Conservation (phyloP, 2,888 invertebrate species). For the Stramonita haemastoma region DNA sequence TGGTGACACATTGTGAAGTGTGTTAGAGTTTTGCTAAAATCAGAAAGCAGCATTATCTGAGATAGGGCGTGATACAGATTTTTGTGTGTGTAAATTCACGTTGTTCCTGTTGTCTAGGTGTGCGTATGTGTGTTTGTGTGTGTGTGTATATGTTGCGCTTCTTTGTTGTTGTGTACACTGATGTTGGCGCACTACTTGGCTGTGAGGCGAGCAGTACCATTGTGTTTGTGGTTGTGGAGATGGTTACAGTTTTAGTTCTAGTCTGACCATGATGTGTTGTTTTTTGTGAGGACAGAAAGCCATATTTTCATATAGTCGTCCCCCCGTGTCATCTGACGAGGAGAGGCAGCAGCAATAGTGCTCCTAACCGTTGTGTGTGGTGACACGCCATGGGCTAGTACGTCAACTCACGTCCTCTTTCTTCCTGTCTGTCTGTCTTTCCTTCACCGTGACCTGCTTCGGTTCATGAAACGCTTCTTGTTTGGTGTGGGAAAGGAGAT, state of each 20-base stretch:
- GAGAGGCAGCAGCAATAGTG: slow-evolving; percentile 12
- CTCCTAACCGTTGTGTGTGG: background rate
- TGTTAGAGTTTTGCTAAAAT: background rate
- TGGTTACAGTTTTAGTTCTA: too few species aligned
- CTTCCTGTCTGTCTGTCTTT: background rate
- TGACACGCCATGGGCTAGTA: background rate
- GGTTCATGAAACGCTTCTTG: background rate
- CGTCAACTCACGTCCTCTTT: background rate
- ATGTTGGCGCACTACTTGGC: too few species aligned
- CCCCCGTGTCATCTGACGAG: background rate
- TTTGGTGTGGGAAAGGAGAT: background rate
- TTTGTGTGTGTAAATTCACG: background rate
- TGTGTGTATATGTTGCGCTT: too few species aligned
- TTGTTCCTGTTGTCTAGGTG: too few species aligned
- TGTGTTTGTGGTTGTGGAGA: too few species aligned
- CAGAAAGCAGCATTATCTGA: slow-evolving; percentile 2
- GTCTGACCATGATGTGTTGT: too few species aligned
- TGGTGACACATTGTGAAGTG: too few species aligned
- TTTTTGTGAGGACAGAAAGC: background rate
- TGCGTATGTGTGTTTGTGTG: too few species aligned
- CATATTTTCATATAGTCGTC: background rate
- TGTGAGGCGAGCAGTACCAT: too few species aligned
- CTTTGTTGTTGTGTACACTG: too few species aligned
- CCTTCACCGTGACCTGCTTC: background rate
- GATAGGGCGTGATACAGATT: background rate